Evolutionary conservation across 2,797 vertebrate genomes (phyloP).

Genomic region (Meda fulgida): DNA sequence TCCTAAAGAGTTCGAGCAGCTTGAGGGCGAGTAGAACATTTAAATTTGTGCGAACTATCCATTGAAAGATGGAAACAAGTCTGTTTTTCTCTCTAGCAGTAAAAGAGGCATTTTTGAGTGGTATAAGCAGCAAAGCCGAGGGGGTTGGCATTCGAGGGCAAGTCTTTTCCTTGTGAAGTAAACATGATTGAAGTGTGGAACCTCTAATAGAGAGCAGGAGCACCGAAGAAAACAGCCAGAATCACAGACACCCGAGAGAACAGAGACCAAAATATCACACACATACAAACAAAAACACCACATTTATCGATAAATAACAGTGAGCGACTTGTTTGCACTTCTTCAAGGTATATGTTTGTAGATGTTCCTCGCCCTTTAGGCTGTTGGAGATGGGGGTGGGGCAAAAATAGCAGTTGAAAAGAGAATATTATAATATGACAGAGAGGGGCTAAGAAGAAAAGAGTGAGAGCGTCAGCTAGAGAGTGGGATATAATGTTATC

Average conservation of each 20-base stretch:
- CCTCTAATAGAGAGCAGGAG: conserved; percentile 5
- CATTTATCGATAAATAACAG: conserved; percentile 20
- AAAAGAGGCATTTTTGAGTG: conserved; percentile 23
- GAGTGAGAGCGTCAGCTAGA: background rate
- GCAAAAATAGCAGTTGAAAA: conserved; percentile 20
- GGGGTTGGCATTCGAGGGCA: conserved; percentile 6
- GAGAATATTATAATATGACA: conserved; percentile 11
- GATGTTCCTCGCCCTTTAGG: conserved; percentile 15
- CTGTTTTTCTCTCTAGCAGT: conserved; percentile 3
- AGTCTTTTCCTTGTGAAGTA: conserved; percentile 34
- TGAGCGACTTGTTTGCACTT: conserved; percentile 21
- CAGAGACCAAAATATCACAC: conserved; percentile 20
- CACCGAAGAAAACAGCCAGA: background rate
- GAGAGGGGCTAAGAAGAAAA: conserved; percentile 29
- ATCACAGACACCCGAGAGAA: conserved; percentile 12
- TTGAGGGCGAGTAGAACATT: background rate
- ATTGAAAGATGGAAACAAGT: conserved; percentile 5
- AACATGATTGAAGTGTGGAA: conserved; percentile 34
- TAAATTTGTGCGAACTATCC: background rate
- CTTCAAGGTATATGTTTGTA: conserved; percentile 19
- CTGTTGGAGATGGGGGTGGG: background rate
- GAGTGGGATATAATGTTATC: conserved; percentile 44
- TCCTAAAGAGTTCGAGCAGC: background rate
- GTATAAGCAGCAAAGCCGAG: conserved; percentile 7
- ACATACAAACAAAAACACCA: conserved; percentile 4